Evolutionary conservation across 2,888 invertebrate species (phyloP), one percentile per base, ranked within the genome.

Genomic region (Amorpha juglandis): DNA sequence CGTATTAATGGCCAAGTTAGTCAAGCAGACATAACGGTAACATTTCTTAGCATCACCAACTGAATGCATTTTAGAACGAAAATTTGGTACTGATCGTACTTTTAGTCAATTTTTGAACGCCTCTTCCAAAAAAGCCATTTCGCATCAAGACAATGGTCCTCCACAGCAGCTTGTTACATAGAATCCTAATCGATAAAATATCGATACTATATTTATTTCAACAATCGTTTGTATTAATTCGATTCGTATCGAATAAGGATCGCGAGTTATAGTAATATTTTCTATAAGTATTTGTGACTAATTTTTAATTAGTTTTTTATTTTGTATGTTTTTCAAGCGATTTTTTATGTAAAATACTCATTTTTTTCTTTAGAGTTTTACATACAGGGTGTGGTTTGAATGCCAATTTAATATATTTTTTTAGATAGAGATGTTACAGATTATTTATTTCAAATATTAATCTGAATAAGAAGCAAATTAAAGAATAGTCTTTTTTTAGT

Each of bases 231-330:
- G 58, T 58, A 48, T 51, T 38, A 38, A 62, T 33, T 58, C 53
- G 58, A 63, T 45, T 66, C 51, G 11, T 45, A 66, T 68, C 52
- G 63, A 68, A 45, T 65, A 62, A 63, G 58, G 53, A 48, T 19
- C 50, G 16, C 67, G 70, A 69, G 69, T 66, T 62, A 70, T 74
- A 72, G 77, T 70, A 69, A 70, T 69, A 72, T 74, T 72, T 70
- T 27, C 68, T 74, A 66, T 70, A 79, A 78, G 79, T 78, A 77
- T 78, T 78, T 78, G 75, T 78, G 78, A 78, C 78, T 75, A 78
- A 72, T 76, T 72, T 74, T 77, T 71, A 78, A 27, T 71, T 66
- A 68, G 66, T 52, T 52, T 52, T 52, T 55, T 35, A 35, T 55
- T 19, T 58, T 58, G 42, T 42, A 42, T 19, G 58, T 72, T 71